Evolutionary conservation across 2,888 invertebrate genomes (phyloP).

Genomic region (Tyria jacobaeae): DNA sequence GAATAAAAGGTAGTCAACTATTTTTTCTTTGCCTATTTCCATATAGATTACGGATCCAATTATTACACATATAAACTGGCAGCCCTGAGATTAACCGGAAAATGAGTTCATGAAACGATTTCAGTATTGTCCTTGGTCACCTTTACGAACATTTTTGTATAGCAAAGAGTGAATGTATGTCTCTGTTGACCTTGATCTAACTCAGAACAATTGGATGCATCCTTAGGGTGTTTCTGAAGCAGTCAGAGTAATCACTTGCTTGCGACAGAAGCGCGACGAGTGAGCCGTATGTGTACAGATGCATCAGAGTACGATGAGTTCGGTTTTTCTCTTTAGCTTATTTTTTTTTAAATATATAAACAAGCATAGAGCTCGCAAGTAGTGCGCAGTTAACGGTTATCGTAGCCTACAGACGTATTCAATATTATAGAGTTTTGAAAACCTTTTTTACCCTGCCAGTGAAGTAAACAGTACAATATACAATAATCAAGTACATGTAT

Average conservation of each 20-base stretch:
- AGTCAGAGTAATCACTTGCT: not conserved
- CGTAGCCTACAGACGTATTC: not conserved
- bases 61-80: not conserved
- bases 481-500: not conserved
- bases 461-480: conserved; percentile 1
- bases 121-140: conserved; percentile 54
- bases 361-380: not conserved
- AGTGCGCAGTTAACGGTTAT: not conserved
- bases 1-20: not conserved
- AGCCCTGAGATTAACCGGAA: conserved; percentile 16
- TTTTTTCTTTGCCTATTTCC: not conserved
- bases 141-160: conserved; percentile 54
- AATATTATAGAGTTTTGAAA: not conserved
- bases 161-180: conserved; percentile 17
- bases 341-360: not conserved
- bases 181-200: not conserved
- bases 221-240: conserved; percentile 14
- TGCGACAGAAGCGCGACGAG: not conserved
- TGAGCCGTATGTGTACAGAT: not conserved
- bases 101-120: conserved; percentile 18
- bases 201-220: conserved; percentile 14
- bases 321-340: not conserved
- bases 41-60: not conserved
- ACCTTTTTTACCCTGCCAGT: not conserved
- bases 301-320: not conserved